phyloP scores from a whole-genome alignment of 2,888 invertebrate species.

The Andrena fulva region DNA sequence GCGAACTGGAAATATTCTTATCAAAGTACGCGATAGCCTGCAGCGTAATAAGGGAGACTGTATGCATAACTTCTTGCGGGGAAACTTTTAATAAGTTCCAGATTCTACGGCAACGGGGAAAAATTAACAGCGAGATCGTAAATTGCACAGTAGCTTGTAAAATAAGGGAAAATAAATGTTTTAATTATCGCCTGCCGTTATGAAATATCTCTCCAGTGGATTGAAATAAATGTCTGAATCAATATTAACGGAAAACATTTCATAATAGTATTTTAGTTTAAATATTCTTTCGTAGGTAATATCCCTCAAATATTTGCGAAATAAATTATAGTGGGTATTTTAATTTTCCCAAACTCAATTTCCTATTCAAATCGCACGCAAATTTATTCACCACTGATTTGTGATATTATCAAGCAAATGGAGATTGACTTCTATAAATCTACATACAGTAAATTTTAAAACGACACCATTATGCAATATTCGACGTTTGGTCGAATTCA shows the following conservation, averaged over 20 bases:
- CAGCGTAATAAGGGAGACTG: constrained; percentile 28
- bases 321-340: no score
- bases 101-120: background rate
- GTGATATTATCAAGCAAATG: no score
- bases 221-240: background rate
- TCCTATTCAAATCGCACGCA: no score
- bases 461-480: no score
- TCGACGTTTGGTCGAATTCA: background rate
- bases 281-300: no score
- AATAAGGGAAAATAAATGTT: background rate
- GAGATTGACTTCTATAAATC: no score
- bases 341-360: no score
- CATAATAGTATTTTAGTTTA: background rate
- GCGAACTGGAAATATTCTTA: constrained; percentile 6
- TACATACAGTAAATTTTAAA: no score
- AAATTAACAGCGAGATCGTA: background rate
- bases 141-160: background rate
- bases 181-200: background rate
- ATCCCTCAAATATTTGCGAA: no score
- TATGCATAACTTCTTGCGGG: constrained; percentile 1
- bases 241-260: background rate
- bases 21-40: constrained; percentile 24
- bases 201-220: background rate
- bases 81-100: constrained; percentile 44
- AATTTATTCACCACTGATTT: no score